Conservation (phyloP, 2,797 vertebrate genomes). For the Halcyon leucocephala region DNA sequence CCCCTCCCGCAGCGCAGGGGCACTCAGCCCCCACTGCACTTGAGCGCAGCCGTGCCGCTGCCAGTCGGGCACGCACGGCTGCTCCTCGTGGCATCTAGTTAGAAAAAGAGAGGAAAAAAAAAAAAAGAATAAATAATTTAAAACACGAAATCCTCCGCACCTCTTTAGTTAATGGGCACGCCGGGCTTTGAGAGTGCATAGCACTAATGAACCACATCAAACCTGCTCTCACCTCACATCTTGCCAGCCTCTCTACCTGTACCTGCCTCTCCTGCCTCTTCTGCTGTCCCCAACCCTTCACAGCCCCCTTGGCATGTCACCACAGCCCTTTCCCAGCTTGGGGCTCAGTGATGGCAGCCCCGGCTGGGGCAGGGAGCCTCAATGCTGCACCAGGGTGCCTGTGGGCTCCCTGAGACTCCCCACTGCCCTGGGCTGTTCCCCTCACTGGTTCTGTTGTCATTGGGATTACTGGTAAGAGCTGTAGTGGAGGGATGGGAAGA, state of each 20-base stretch:
- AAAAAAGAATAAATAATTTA: slow-evolving; percentile 22
- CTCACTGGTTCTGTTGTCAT: background rate
- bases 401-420: background rate
- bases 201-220: slow-evolving; percentile 20
- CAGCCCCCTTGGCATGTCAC: background rate
- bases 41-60: rapidly evolving
- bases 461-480: background rate
- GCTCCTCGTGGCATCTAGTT: background rate
- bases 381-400: no score
- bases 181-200: no score
- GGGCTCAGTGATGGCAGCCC: background rate
- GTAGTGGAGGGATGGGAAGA: background rate
- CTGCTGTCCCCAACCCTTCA: background rate
- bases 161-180: background rate
- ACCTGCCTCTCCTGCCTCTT: background rate
- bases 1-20: background rate
- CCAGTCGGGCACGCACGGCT: rapidly evolving
- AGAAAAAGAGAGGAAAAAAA: background rate
- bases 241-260: rapidly evolving
- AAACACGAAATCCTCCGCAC: slow-evolving; percentile 30
- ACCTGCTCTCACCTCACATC: rapidly evolving
- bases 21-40: background rate
- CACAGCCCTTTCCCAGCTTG: background rate
- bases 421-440: background rate
- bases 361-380: background rate